phyloP scores from a whole-genome alignment of 2,888 invertebrate genomes.

The Drosophila borealis region DNA sequence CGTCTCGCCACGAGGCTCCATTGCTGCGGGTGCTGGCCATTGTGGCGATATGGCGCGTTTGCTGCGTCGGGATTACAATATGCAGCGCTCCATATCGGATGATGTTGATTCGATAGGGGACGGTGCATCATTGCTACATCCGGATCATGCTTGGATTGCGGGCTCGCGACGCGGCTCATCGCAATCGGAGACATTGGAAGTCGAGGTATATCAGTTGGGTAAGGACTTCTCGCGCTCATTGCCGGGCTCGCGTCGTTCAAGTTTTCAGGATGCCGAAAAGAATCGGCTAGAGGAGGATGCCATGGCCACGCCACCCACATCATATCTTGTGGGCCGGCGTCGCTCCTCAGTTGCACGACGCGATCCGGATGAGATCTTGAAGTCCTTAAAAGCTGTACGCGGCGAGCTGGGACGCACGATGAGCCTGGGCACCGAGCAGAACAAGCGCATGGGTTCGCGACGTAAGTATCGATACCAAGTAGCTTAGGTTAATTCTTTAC shows the following conservation, averaged over 20 bases:
- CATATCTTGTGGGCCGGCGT: conserved; percentile 89
- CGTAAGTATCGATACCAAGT: conserved; percentile 87
- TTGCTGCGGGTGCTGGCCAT: conserved; percentile 86
- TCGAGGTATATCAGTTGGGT: conserved; percentile 93
- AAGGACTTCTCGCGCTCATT: conserved; percentile 94
- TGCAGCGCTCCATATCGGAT: conserved; percentile 91
- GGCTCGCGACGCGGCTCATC: conserved; percentile 94
- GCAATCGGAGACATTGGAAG: conserved; percentile 94
- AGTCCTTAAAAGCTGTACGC: conserved; percentile 92
- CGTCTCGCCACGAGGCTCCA: conserved; percentile 92
- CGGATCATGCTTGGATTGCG: conserved; percentile 93
- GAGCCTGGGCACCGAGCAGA: conserved; percentile 89
- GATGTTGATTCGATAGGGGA: conserved; percentile 92
- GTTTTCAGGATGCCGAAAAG: conserved; percentile 90
- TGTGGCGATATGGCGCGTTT: conserved; percentile 88
- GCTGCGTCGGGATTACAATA: conserved; percentile 90
- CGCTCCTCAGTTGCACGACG: conserved; percentile 93
- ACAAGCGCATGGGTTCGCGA: conserved; percentile 87
- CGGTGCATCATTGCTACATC: conserved; percentile 91
- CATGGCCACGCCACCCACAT: conserved; percentile 85
- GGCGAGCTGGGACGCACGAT: conserved; percentile 93
- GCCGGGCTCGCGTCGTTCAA: conserved; percentile 93
- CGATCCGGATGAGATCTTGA: conserved; percentile 93
- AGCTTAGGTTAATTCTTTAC: conserved; percentile 7
- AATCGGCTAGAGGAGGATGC: conserved; percentile 86